Conservation (phyloP, 2,113 vertebrate genomes). For the Sinocyclocheilus anshuiensis region DNA sequence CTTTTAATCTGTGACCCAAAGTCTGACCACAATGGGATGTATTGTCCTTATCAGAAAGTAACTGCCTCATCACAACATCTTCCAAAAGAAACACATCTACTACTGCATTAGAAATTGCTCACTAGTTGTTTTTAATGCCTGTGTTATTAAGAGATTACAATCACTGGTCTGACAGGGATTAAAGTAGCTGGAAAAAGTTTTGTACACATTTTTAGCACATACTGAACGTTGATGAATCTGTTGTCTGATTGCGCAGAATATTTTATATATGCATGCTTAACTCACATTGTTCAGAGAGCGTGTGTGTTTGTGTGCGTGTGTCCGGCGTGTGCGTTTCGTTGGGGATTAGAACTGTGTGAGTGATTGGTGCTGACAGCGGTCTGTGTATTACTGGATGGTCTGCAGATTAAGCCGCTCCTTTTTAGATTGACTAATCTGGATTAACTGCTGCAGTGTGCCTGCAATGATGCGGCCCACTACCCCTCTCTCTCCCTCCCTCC, state of each 20-base stretch:
- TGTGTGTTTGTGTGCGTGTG: slow-evolving; percentile 43
- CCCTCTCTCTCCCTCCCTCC: slow-evolving; percentile 45
- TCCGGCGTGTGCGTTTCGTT: slow-evolving; percentile 54
- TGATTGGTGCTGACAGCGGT: slow-evolving; percentile 79
- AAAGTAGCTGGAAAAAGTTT: neutral
- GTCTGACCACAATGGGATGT: neutral
- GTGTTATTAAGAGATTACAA: neutral
- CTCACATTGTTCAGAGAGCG: neutral
- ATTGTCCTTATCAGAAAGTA: neutral
- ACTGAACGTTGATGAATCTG: neutral
- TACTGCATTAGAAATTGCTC: neutral
- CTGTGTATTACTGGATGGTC: slow-evolving; percentile 77
- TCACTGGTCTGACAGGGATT: neutral
- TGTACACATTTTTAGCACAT: neutral
- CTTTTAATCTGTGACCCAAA: slow-evolving; percentile 13
- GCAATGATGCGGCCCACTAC: slow-evolving; percentile 65
- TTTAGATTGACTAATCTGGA: slow-evolving; percentile 83
- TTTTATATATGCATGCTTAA: neutral
- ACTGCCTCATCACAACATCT: neutral
- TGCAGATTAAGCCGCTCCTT: slow-evolving; percentile 78
- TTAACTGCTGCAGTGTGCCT: slow-evolving; percentile 77
- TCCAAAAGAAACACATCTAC: neutral
- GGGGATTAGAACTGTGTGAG: slow-evolving; percentile 65
- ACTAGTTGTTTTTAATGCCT: slow-evolving; percentile 2
- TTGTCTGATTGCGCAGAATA: neutral